phyloP scores from a whole-genome alignment of 2,888 invertebrate genomes.

The Prionchulus punctatus region DNA sequence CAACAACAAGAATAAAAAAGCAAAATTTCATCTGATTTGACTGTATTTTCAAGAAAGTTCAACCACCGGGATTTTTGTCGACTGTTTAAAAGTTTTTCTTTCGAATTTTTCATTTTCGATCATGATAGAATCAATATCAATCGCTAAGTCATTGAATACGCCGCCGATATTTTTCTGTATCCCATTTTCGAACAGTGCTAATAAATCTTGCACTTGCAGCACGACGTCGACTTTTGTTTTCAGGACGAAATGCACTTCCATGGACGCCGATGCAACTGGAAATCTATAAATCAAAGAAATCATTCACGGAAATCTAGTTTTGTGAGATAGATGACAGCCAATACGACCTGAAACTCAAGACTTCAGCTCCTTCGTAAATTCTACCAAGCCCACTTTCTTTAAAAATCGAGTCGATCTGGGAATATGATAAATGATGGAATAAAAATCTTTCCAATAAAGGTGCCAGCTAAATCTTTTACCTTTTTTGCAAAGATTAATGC shows the following conservation, averaged over 20 bases:
- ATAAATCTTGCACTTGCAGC: neutral
- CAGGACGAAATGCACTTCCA: conserved; percentile 4
- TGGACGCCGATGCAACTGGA: neutral
- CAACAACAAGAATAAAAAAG: too few species aligned
- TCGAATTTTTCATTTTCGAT: neutral
- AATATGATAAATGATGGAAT: too few species aligned
- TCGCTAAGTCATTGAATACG: neutral
- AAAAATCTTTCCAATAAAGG: too few species aligned
- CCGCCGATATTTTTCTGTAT: neutral
- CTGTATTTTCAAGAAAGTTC: too few species aligned
- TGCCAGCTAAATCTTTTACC: too few species aligned
- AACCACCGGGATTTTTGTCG: too few species aligned
- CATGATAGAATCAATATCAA: neutral
- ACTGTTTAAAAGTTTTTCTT: too few species aligned
- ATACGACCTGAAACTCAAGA: neutral
- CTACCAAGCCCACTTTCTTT: neutral
- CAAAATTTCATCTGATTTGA: too few species aligned
- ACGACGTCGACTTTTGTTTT: conserved; percentile 6
- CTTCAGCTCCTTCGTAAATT: conserved; percentile 3
- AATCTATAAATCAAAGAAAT: too few species aligned
- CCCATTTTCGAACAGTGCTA: neutral
- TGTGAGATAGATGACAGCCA: too few species aligned
- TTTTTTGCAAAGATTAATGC: too few species aligned
- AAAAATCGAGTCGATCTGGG: conserved; percentile 5
- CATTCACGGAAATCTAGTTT: too few species aligned